These are phyloP conservation scores for Penaeus chinensis DNA, from an alignment of 1,140 invertebrate genomes.

Conservation along the genomic window DNA sequence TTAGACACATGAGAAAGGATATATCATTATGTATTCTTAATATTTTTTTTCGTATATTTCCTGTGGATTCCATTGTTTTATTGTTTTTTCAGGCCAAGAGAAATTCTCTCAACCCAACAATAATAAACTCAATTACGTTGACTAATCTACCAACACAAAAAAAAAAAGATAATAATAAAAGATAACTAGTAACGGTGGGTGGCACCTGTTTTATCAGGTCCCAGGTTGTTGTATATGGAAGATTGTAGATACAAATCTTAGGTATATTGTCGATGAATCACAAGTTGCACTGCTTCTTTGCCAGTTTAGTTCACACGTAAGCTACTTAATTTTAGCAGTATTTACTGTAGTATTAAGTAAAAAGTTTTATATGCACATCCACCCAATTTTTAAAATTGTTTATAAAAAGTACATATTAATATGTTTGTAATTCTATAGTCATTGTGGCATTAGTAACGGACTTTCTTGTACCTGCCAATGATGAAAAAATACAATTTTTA, in stretches of 20 bases:
- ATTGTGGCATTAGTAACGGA: constrained; percentile 41
- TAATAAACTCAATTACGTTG: constrained; percentile 63
- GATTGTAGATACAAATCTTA: constrained; percentile 40
- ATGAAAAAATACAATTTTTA: constrained; percentile 30
- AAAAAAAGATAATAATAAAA: constrained; percentile 39
- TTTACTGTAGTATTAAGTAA: constrained; percentile 17
- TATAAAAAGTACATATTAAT: constrained; percentile 50
- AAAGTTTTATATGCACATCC: constrained; percentile 38
- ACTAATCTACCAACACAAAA: constrained; percentile 48
- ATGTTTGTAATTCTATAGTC: constrained; percentile 44
- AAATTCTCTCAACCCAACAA: constrained; percentile 77
- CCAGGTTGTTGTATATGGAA: constrained; percentile 22
- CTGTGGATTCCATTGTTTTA: constrained; percentile 58
- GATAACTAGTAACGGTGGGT: constrained; percentile 53
- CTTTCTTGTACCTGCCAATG: constrained; percentile 53
- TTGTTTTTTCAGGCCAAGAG: constrained; percentile 61
- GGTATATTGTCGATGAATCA: constrained; percentile 56
- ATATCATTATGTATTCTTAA: constrained; percentile 14
- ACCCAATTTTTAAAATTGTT: constrained; percentile 46
- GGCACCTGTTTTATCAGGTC: constrained; percentile 34
- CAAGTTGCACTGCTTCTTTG: constrained; percentile 56
- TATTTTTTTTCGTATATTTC: constrained; percentile 38
- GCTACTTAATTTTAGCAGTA: constrained; percentile 30
- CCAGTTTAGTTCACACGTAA: constrained; percentile 49
- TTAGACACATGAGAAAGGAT: background rate